Conservation (phyloP, 2,797 vertebrate genomes). For the Salmo trutta region DNA sequence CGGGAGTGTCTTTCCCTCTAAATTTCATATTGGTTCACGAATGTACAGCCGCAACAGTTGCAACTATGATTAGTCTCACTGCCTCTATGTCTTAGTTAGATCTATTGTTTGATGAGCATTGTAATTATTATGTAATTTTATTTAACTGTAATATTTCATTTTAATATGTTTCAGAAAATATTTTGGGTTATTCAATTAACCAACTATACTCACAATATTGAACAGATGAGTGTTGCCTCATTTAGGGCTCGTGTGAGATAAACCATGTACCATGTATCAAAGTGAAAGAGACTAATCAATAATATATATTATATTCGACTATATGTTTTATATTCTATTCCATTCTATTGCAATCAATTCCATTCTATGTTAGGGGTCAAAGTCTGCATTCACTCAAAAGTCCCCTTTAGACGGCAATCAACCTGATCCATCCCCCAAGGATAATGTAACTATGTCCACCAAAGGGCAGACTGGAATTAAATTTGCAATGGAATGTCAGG, state of each 20-base stretch:
- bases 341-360: neutral
- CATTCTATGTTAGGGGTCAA: neutral
- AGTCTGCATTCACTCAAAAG: neutral
- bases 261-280: neutral
- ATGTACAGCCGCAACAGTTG: too few species aligned
- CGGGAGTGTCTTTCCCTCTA: too few species aligned
- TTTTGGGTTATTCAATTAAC: neutral
- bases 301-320: too few species aligned
- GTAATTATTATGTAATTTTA: too few species aligned
- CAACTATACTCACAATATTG: slow-evolving; percentile 21
- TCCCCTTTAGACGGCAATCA: neutral
- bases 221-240: neutral
- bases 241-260: neutral
- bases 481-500: slow-evolving; percentile 50
- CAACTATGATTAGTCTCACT: too few species aligned
- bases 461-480: slow-evolving; percentile 74
- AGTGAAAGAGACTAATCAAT: too few species aligned
- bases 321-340: too few species aligned
- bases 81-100: too few species aligned
- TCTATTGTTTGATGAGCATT: too few species aligned
- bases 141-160: too few species aligned
- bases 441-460: slow-evolving; percentile 58
- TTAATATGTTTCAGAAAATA: too few species aligned
- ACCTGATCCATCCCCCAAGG: neutral
- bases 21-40: too few species aligned